These are phyloP conservation scores for Gymnocheta viridis DNA, from an alignment of 2,888 invertebrate genomes.

Conservation along the genomic window DNA sequence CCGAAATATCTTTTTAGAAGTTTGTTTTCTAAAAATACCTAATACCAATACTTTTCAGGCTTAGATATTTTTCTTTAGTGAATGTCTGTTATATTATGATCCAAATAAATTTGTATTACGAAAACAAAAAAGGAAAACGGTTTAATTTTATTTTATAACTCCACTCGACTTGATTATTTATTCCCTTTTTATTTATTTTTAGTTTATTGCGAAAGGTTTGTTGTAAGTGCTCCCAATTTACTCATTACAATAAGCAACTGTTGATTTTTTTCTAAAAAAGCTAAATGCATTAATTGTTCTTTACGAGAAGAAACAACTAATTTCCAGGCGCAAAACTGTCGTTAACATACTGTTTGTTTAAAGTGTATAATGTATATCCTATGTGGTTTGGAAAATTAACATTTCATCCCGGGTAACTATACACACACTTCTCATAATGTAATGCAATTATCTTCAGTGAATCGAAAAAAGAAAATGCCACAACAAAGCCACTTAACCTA, in stretches of 20 bases:
- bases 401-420: neutral
- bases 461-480: conserved; percentile 19
- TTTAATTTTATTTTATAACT: too few relatives aligned
- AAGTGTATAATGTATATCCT: neutral
- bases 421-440: conserved; percentile 1
- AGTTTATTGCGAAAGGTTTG: neutral
- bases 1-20: too few relatives aligned
- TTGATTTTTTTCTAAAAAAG: neutral
- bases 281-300: neutral
- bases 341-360: conserved; percentile 17
- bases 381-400: conserved; percentile 22
- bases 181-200: neutral
- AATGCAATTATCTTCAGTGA: conserved; percentile 10
- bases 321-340: neutral
- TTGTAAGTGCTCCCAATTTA: neutral
- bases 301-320: neutral
- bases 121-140: too few relatives aligned
- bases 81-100: too few relatives aligned
- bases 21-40: too few relatives aligned
- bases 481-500: conserved; percentile 59
- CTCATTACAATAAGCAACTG: neutral
- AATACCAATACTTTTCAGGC: too few relatives aligned
- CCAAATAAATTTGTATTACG: too few relatives aligned
- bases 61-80: too few relatives aligned
- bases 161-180: neutral